Evolutionary conservation across 2,888 invertebrate species (phyloP).

Genomic region (Gerosis bhagava): DNA sequence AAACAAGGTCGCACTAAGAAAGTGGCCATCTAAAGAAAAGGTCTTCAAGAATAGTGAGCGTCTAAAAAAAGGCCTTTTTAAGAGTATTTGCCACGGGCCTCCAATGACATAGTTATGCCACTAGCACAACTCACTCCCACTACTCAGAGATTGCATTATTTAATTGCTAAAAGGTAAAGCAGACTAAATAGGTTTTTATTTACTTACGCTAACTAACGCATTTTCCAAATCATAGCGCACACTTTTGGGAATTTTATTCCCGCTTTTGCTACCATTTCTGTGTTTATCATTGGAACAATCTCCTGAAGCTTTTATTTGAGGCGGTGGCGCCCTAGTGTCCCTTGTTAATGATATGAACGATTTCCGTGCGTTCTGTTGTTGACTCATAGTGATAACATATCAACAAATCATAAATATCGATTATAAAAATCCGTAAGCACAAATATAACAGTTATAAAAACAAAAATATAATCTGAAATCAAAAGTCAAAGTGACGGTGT

Average conservation of each 20-base stretch:
- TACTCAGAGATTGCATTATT: too few relatives aligned
- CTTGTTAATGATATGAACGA: constrained; percentile 36
- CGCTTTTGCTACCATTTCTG: constrained; percentile 42
- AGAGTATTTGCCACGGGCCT: too few relatives aligned
- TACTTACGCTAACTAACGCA: constrained; percentile 66
- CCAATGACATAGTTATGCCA: too few relatives aligned
- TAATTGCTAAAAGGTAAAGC: too few relatives aligned
- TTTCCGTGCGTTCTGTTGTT: constrained; percentile 30
- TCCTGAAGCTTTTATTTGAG: constrained; percentile 28
- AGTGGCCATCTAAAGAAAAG: too few relatives aligned
- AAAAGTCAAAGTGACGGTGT: constrained; percentile 4
- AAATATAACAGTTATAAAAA: constrained; percentile 16
- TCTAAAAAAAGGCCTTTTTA: too few relatives aligned
- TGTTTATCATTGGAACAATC: constrained; percentile 32
- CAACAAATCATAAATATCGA: constrained; percentile 22
- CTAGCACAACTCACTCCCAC: too few relatives aligned
- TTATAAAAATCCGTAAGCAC: constrained; percentile 8
- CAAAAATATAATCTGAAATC: background rate
- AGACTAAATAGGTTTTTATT: too few relatives aligned
- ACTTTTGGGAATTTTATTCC: constrained; percentile 56
- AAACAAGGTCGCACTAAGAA: too few relatives aligned
- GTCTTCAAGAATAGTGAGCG: too few relatives aligned
- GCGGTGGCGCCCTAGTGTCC: constrained; percentile 28
- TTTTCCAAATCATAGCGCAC: constrained; percentile 68
- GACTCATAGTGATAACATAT: constrained; percentile 25